Conservation (phyloP, 2,113 vertebrate species). For the Barnardius zonarius region DNA sequence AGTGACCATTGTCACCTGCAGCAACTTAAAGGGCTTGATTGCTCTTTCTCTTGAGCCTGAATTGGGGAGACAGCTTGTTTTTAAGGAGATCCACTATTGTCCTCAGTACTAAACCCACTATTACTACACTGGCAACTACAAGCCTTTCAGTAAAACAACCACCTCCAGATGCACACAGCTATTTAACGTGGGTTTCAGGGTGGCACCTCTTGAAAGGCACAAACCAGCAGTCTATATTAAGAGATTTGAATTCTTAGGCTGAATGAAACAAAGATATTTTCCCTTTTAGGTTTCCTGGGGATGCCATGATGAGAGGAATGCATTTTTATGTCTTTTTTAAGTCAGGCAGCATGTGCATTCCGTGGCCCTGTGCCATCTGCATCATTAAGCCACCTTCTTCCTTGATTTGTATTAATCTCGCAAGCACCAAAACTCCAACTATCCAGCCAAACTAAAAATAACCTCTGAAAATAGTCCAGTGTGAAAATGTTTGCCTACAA, state of each 20-base stretch:
- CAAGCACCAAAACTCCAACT: not conserved
- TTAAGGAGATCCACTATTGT: not conserved
- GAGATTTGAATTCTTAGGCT: not conserved
- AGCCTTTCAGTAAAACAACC: not conserved
- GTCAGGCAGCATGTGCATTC: not conserved
- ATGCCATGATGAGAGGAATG: not conserved
- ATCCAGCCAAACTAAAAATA: constrained; percentile 33
- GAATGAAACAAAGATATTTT: not conserved
- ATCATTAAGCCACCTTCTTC: constrained; percentile 25
- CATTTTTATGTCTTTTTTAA: not conserved
- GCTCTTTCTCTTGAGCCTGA: not conserved
- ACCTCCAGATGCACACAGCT: not conserved
- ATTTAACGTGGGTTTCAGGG: not conserved
- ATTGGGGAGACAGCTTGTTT: not conserved
- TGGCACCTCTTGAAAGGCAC: not conserved
- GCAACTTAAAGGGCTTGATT: not conserved
- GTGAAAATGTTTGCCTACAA: not conserved
- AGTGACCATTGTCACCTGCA: not conserved
- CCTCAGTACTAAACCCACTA: not conserved
- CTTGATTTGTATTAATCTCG: not conserved
- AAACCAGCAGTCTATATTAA: not conserved
- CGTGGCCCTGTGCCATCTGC: not conserved
- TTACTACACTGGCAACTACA: not conserved
- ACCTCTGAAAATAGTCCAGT: not conserved
- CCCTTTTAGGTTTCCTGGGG: not conserved